phyloP scores from a whole-genome alignment of 2,888 invertebrate genomes.

The Caenorhabditis imperialis region DNA sequence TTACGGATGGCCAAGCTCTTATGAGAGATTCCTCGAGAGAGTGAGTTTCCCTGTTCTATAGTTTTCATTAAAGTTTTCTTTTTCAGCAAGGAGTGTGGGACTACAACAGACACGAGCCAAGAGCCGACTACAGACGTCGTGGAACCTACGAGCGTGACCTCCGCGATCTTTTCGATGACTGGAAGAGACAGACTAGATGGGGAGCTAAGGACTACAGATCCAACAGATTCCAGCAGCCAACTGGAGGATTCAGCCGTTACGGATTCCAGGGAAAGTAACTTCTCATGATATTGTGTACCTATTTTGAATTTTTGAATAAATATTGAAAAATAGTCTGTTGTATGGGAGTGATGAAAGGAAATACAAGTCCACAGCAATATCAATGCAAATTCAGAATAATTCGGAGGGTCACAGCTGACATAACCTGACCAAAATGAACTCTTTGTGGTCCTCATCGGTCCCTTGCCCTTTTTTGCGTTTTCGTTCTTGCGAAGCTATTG shows the following conservation, averaged over 20 bases:
- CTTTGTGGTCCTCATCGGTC: too few relatives aligned
- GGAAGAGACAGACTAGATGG: constrained; percentile 51
- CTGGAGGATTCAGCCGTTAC: constrained; percentile 46
- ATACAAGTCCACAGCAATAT: too few relatives aligned
- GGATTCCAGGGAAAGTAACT: constrained; percentile 52
- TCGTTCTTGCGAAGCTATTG: too few relatives aligned
- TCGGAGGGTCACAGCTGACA: too few relatives aligned
- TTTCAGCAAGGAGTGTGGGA: constrained; percentile 56
- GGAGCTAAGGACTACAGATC: constrained; percentile 48
- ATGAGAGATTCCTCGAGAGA: constrained; percentile 55
- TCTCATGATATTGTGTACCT: background rate
- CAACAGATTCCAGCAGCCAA: constrained; percentile 28
- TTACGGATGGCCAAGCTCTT: constrained; percentile 53
- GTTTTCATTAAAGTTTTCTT: too few relatives aligned
- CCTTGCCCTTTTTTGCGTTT: too few relatives aligned
- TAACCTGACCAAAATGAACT: too few relatives aligned
- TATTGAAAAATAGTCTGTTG: too few relatives aligned
- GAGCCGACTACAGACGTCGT: constrained; percentile 17
- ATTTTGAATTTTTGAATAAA: too few relatives aligned
- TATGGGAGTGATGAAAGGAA: too few relatives aligned
- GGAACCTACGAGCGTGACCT: constrained; percentile 47
- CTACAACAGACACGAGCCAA: constrained; percentile 47
- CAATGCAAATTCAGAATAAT: too few relatives aligned
- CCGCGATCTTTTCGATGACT: constrained; percentile 50
- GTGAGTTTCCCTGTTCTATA: too few relatives aligned